These are phyloP conservation scores for Horisme vitalbata DNA, from an alignment of 2,888 invertebrate genomes.

Conservation along the genomic window DNA sequence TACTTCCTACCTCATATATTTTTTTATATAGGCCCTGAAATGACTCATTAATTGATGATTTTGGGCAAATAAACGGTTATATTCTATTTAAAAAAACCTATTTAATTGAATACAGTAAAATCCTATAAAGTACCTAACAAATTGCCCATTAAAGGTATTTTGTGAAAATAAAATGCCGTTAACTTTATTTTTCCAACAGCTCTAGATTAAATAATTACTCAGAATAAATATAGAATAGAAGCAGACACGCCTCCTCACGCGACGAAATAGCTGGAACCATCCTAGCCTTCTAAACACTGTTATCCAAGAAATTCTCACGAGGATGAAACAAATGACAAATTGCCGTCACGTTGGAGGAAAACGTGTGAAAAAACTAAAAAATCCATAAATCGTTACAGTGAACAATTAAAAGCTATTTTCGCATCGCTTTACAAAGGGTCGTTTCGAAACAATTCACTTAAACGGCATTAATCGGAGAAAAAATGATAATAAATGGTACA, in stretches of 20 bases:
- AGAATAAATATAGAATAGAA: not conserved
- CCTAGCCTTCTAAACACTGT: conserved; percentile 5
- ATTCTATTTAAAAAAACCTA: too few relatives aligned
- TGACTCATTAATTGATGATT: too few relatives aligned
- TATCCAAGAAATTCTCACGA: conserved; percentile 21
- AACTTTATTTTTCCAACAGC: too few relatives aligned
- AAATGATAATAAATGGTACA: too few relatives aligned
- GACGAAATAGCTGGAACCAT: conserved; percentile 6
- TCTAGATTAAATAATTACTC: not conserved
- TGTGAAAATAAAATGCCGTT: not conserved
- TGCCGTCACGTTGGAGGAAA: conserved; percentile 21
- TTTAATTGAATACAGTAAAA: too few relatives aligned
- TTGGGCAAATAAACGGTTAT: too few relatives aligned
- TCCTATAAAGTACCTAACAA: too few relatives aligned
- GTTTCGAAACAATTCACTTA: conserved; percentile 13
- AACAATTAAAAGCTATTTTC: conserved; percentile 21
- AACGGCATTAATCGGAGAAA: conserved; percentile 10
- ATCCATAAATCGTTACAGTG: conserved; percentile 10
- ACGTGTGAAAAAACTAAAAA: conserved; percentile 12
- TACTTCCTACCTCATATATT: too few relatives aligned
- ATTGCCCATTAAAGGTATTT: too few relatives aligned
- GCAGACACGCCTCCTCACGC: conserved; percentile 10
- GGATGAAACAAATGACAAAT: conserved; percentile 15
- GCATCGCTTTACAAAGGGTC: conserved; percentile 15
- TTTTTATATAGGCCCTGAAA: too few relatives aligned